Base-by-base conservation (phyloP, 2,113 vertebrate species). In the Hypanus sabinus region DNA sequence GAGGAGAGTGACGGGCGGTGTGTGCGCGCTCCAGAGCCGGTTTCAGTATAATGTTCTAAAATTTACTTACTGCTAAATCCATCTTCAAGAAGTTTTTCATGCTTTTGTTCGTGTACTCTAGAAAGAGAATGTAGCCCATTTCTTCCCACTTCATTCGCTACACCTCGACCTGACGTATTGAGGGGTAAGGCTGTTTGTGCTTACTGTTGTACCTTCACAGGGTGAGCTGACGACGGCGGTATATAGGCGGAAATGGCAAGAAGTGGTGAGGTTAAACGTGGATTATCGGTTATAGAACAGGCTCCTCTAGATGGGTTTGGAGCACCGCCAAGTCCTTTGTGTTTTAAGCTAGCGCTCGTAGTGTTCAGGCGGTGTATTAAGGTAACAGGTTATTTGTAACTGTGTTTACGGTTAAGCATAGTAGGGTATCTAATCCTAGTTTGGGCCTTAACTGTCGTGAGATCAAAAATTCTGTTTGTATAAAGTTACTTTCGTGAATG, bases 401-500 rank as follows among this genome's bases (percentile, higher is more conserved):
- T 94, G 46, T 36, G 95, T 96, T 95, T 95, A 96, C 0, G 91
- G 65, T 93, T 94, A 95, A 57, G 94, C 95, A 96, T 96, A 96
- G 95, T 95, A 95, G 95, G 95, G 95, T 95, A 95, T 96, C 95
- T 96, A 95, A 96, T 96, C 95, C 95, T 95, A 95, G 95, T 96
- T 95, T 96, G 95, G 95, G 33, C 57, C 94, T 57, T 94, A 94
- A 94, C 92, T 96, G 94, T 96, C 95, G 94, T 95, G 95, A 94
- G 73, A 20, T 96, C 95, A 79, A 92, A 55, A n/a, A 14, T n/a
- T 30, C 20, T 46, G 60, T 65, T 10, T 16, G 1, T 4, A 12
- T 95, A 95, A 95, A 95, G 95, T 83, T 73, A 95, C 94, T 95
- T 96, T 95, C 95, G 95, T 94, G 1, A 20, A 33, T 24, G 95